Conservation (phyloP, 2,113 vertebrate species). For the Meriones unguiculatus region DNA sequence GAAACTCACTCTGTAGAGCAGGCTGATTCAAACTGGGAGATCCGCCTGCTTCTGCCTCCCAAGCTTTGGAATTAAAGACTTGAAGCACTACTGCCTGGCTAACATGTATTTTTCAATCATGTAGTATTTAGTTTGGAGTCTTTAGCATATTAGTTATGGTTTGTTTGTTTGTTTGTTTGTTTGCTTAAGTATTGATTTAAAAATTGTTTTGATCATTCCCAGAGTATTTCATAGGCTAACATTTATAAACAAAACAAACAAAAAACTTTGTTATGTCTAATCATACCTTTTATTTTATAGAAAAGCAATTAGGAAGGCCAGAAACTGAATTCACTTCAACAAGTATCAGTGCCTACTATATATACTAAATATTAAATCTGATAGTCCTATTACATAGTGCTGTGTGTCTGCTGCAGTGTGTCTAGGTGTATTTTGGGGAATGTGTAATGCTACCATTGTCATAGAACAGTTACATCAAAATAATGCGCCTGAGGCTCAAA, state of each 20-base stretch:
- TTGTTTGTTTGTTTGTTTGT: neutral
- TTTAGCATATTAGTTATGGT: neutral
- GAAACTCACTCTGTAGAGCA: neutral
- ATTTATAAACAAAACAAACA: constrained; percentile 42
- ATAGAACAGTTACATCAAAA: neutral
- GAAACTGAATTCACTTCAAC: constrained; percentile 50
- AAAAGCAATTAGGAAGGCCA: constrained; percentile 42
- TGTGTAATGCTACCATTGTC: neutral
- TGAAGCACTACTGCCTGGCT: neutral
- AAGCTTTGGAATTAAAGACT: neutral
- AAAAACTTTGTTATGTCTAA: constrained; percentile 44
- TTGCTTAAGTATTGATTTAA: constrained; percentile 12
- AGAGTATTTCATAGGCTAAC: constrained; percentile 42
- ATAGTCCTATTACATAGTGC: neutral
- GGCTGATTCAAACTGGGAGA: neutral
- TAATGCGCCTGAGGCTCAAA: neutral
- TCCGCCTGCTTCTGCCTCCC: neutral
- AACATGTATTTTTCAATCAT: constrained; percentile 6
- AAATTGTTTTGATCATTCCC: constrained; percentile 30
- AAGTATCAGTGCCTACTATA: neutral
- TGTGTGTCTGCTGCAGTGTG: neutral
- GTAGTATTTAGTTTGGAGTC: constrained; percentile 35
- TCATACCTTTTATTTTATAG: constrained; percentile 56
- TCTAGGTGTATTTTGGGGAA: neutral
- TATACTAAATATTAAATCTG: neutral